Evolutionary conservation across 2,113 vertebrate species (phyloP).

Genomic region (Engraulis encrasicolus): DNA sequence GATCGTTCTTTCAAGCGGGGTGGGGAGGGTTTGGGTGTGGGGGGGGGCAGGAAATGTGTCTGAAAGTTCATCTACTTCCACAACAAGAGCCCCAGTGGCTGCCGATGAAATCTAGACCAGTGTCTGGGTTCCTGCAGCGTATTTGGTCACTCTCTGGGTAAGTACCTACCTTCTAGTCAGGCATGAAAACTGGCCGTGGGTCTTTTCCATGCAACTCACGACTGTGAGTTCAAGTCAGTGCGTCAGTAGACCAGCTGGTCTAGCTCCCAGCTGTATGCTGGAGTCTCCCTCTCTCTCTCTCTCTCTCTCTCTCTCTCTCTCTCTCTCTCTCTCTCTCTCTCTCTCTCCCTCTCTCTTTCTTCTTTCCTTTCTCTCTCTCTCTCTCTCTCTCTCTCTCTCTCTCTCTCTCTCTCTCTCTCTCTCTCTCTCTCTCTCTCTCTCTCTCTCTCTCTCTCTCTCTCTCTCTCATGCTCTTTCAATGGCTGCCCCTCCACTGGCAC

Average conservation of each 20-base stretch:
- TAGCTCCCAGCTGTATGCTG: neutral
- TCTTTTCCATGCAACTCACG: slow-evolving; percentile 2
- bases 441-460: too few relatives aligned
- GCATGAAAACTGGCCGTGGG: neutral
- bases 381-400: too few relatives aligned
- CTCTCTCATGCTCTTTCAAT: too few relatives aligned
- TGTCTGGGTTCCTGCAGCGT: neutral
- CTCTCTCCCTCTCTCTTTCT: too few relatives aligned
- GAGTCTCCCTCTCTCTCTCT: too few relatives aligned
- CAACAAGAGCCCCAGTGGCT: neutral
- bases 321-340: too few relatives aligned
- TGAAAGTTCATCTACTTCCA: slow-evolving; percentile 5
- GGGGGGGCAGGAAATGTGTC: neutral
- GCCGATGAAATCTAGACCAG: neutral
- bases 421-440: too few relatives aligned
- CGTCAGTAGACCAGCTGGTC: neutral
- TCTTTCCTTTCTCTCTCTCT: too few relatives aligned
- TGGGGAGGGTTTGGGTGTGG: too few relatives aligned
- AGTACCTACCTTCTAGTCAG: neutral
- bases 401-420: too few relatives aligned
- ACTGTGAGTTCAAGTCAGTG: neutral
- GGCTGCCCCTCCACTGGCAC: neutral
- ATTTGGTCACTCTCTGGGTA: slow-evolving; percentile 5
- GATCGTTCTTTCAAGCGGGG: neutral
- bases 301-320: too few relatives aligned